Percentiles rank a stretch among this genome's conserved stretches.
These are phyloP conservation scores for Acanthurus tractus DNA, from an alignment of 2,797 vertebrate species.

Conservation along the genomic window DNA sequence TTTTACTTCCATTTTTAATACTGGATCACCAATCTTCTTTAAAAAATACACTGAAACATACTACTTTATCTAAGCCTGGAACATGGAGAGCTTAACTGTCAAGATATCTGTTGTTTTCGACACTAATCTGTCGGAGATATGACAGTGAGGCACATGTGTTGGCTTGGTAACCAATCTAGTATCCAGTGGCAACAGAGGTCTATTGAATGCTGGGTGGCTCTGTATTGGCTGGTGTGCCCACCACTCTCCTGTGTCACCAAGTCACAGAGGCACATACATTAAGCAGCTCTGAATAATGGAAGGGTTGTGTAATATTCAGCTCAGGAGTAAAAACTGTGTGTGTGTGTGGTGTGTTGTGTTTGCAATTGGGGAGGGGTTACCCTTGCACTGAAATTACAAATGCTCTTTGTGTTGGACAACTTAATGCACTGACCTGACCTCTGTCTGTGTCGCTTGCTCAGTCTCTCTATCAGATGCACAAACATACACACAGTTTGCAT, in stretches of 20 bases:
- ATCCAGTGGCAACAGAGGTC: constrained; percentile 87
- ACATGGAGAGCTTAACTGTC: constrained; percentile 51
- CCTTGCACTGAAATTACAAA: constrained; percentile 55
- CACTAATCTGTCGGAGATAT: constrained; percentile 77
- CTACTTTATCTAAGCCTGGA: constrained; percentile 31
- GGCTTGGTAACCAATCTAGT: constrained; percentile 86
- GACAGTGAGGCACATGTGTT: constrained; percentile 84
- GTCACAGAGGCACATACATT: constrained; percentile 72
- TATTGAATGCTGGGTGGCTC: constrained; percentile 82
- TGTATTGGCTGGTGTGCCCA: constrained; percentile 81
- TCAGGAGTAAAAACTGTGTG: constrained; percentile 53
- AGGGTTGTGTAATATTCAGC: constrained; percentile 60
- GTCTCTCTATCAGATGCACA: constrained; percentile 32
- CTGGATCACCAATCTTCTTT: constrained; percentile 10
- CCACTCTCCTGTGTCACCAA: constrained; percentile 80
- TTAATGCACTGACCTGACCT: constrained; percentile 71
- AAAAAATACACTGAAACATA: constrained; percentile 17
- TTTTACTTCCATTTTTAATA: constrained; percentile 24
- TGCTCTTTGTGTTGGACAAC: constrained; percentile 69
- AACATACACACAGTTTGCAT: constrained; percentile 12
- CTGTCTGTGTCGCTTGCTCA: constrained; percentile 49
- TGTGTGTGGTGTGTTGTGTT: constrained; percentile 25
- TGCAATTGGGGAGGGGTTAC: constrained; percentile 58
- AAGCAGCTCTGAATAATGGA: constrained; percentile 61
- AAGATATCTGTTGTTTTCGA: constrained; percentile 75